These are phyloP conservation scores for Lamprotornis superbus DNA, from an alignment of 2,113 vertebrate genomes.

Conservation along the genomic window DNA sequence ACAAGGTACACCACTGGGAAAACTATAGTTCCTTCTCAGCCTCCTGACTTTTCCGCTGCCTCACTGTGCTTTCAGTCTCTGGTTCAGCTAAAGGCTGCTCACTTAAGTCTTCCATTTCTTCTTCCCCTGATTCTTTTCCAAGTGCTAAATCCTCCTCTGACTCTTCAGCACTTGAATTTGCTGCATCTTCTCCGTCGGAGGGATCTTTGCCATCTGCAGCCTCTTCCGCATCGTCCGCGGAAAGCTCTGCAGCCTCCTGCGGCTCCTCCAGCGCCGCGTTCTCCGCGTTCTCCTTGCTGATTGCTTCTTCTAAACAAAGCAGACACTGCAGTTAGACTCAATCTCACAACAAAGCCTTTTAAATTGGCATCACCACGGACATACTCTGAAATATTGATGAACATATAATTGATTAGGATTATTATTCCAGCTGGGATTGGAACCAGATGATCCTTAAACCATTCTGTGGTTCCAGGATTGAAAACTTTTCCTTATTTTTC, in stretches of 20 bases:
- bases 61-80: conserved; percentile 67
- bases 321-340: not conserved
- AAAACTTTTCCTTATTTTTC: not conserved
- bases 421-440: not conserved
- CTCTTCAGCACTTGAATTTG: conserved; percentile 34
- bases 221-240: not conserved
- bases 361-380: not conserved
- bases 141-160: conserved; percentile 66
- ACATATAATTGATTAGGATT: accelerated
- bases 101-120: conserved; percentile 4
- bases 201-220: conserved; percentile 54
- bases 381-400: not conserved
- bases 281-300: conserved; percentile 60
- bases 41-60: conserved; percentile 76
- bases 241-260: conserved; percentile 49
- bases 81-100: not conserved
- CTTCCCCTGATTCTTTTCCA: conserved; percentile 53
- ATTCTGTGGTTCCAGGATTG: not conserved
- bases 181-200: conserved; percentile 63
- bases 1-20: not conserved
- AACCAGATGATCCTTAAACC: not conserved
- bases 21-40: conserved; percentile 47
- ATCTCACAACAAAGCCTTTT: not conserved
- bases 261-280: conserved; percentile 21
- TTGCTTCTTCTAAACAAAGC: conserved; percentile 59